Conservation (phyloP, 2,888 invertebrate species). For the Phalangium opilio region DNA sequence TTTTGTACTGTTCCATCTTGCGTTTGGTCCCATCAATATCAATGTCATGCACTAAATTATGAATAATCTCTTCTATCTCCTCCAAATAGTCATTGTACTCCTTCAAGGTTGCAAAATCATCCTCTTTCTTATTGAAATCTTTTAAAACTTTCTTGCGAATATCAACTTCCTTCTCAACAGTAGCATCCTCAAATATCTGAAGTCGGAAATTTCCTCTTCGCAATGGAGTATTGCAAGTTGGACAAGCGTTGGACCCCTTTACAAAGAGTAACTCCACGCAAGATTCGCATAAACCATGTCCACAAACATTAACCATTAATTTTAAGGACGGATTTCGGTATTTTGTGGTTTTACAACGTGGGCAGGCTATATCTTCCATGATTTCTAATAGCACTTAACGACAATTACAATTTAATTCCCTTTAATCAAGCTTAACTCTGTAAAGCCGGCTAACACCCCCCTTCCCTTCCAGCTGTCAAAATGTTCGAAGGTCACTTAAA, state of each 20-base stretch:
- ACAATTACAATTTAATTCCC: no score
- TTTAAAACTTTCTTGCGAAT: conserved; percentile 70
- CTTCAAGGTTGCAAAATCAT: conserved; percentile 64
- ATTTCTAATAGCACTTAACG: conserved; percentile 1
- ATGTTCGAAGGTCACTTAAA: no score
- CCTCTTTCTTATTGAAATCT: conserved; percentile 88
- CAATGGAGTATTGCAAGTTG: conserved; percentile 77
- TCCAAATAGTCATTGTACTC: conserved; percentile 96
- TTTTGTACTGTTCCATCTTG: conserved; percentile 76
- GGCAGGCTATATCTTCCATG: conserved; percentile 83
- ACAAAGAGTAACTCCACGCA: conserved; percentile 91
- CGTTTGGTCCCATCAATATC: conserved; percentile 77
- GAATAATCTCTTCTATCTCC: conserved; percentile 79
- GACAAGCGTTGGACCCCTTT: conserved; percentile 91
- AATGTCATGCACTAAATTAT: conserved; percentile 73
- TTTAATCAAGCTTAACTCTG: no score
- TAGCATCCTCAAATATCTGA: conserved; percentile 76
- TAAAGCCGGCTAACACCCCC: no score
- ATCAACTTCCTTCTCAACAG: conserved; percentile 94
- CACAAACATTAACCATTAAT: conserved; percentile 95
- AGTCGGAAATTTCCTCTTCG: conserved; percentile 78
- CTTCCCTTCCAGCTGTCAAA: no score
- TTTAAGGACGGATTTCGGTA: conserved; percentile 91
- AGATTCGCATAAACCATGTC: conserved; percentile 92
- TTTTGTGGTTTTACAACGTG: conserved; percentile 89